Evolutionary conservation across 2,797 vertebrate genomes (phyloP).

Genomic region (Pangasius krempfi): DNA sequence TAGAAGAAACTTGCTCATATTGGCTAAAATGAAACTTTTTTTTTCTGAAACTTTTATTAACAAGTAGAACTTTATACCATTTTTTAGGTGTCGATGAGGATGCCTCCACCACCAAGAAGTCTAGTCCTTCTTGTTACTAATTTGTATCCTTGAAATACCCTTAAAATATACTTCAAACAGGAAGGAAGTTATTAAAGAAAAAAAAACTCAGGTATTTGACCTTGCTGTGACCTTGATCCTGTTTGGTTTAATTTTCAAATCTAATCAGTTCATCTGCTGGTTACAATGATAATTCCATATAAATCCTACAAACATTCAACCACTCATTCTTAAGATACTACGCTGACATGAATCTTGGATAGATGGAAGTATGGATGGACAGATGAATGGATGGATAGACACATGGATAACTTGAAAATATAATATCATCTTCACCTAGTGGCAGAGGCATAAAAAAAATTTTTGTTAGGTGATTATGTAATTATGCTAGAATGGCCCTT

Average conservation of each 20-base stretch:
- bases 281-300: background rate
- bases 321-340: background rate
- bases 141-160: background rate
- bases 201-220: background rate
- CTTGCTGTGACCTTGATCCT: background rate
- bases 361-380: background rate
- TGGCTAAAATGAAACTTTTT: background rate
- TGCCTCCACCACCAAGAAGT: background rate
- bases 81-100: background rate
- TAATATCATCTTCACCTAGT: background rate
- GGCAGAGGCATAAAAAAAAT: background rate
- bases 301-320: background rate
- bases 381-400: background rate
- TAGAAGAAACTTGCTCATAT: background rate
- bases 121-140: background rate
- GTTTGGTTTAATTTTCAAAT: background rate
- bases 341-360: background rate
- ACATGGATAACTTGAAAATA: background rate
- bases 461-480: background rate
- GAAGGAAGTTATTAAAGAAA: background rate
- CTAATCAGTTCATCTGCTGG: background rate
- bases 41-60: background rate
- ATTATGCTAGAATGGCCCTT: background rate
- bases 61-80: background rate
- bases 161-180: background rate